Percentiles rank a stretch among this genome's conserved stretches.
phyloP scores from a whole-genome alignment of 2,113 vertebrate genomes.

The Clarias magur region DNA sequence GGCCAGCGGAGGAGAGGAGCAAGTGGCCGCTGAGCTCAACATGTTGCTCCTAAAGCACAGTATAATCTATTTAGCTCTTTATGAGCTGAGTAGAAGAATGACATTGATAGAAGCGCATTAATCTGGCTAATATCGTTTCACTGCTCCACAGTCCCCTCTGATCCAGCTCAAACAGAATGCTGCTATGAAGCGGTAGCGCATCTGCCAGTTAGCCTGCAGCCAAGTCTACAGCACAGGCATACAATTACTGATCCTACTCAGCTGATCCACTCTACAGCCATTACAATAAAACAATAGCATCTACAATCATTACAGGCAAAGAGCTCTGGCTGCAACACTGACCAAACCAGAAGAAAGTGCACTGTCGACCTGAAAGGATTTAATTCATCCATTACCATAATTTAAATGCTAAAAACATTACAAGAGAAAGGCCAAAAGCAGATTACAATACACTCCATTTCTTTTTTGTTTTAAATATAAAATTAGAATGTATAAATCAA shows the following conservation, averaged over 20 bases:
- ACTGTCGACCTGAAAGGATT: neutral
- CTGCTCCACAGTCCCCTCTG: constrained; percentile 32
- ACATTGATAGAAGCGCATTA: constrained; percentile 34
- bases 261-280: constrained; percentile 17
- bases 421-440: neutral
- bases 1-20: constrained; percentile 3
- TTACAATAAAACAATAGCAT: constrained; percentile 26
- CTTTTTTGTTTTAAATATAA: neutral
- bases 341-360: constrained; percentile 11
- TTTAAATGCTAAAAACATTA: neutral
- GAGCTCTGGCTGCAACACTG: neutral
- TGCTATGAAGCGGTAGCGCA: constrained; percentile 21
- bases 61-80: constrained; percentile 43
- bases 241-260: constrained; percentile 42
- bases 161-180: constrained; percentile 37
- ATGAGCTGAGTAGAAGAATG: constrained; percentile 37
- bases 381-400: neutral
- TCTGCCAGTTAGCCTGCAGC: constrained; percentile 41
- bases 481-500: too few species aligned
- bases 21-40: neutral
- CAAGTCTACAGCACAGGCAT: constrained; percentile 28
- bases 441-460: neutral
- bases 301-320: constrained; percentile 7
- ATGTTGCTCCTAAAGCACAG: constrained; percentile 20
- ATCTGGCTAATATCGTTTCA: constrained; percentile 44